Evolutionary conservation across 2,113 vertebrate genomes (phyloP).

Genomic region (Nanger granti): DNA sequence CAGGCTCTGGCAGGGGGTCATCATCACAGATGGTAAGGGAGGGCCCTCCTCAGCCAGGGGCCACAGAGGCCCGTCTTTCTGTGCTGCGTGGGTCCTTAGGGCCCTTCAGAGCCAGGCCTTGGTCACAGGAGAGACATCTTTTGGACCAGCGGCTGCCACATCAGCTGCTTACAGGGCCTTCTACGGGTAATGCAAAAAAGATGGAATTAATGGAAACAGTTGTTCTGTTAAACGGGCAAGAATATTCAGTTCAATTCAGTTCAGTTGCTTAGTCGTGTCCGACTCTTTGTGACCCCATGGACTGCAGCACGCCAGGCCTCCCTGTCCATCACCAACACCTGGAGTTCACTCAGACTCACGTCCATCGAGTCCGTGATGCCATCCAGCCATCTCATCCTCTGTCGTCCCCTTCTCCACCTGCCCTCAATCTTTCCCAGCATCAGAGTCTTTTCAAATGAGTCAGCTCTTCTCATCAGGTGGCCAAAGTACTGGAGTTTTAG

Average conservation of each 20-base stretch:
- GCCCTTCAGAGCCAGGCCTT: not conserved
- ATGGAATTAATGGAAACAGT: not conserved
- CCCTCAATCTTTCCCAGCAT: not conserved
- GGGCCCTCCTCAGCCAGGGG: not conserved
- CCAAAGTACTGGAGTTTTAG: not conserved
- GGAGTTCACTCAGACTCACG: no score
- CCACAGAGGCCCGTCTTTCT: accelerated
- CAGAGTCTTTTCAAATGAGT: not conserved
- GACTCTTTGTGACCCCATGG: not conserved
- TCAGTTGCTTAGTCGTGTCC: not conserved
- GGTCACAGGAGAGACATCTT: not conserved
- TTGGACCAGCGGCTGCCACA: accelerated
- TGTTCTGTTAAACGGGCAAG: not conserved
- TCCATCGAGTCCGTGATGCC: no score
- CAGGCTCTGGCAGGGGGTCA: not conserved
- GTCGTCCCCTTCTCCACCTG: no score
- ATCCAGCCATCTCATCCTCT: no score
- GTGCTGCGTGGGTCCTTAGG: not conserved
- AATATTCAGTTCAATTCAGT: not conserved
- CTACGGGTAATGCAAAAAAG: not conserved
- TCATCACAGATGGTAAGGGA: not conserved
- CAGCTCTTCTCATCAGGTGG: not conserved
- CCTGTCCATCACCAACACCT: not conserved
- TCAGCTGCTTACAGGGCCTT: not conserved
- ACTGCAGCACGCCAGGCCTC: not conserved